These are phyloP conservation scores for Austrofundulus limnaeus DNA, from an alignment of 2,113 vertebrate genomes.

Conservation along the genomic window DNA sequence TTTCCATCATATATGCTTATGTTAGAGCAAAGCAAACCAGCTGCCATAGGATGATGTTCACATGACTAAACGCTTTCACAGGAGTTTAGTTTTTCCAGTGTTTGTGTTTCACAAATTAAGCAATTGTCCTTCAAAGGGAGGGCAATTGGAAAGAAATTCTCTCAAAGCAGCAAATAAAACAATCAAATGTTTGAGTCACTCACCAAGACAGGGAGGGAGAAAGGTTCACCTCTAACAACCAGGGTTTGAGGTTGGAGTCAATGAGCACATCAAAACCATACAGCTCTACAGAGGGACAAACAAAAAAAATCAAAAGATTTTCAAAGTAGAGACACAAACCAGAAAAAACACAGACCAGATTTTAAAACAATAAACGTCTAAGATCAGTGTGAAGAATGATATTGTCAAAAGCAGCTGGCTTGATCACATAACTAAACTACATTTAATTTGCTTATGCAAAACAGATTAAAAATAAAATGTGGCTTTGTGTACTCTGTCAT, in stretches of 20 bases:
- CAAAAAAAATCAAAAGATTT: constrained; percentile 42
- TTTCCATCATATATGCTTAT: background rate
- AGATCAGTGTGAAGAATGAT: constrained; percentile 28
- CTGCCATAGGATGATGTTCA: constrained; percentile 1
- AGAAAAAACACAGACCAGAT: constrained; percentile 25
- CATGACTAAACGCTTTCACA: constrained; percentile 20
- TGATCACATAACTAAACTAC: background rate
- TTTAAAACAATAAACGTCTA: constrained; percentile 1
- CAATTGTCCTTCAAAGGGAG: background rate
- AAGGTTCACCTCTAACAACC: constrained; percentile 97
- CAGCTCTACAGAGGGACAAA: constrained; percentile 84
- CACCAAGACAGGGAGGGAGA: constrained; percentile 97
- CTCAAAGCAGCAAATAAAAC: constrained; percentile 26
- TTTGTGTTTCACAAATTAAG: background rate
- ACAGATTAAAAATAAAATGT: constrained; percentile 4
- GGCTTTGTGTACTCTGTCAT: constrained; percentile 37
- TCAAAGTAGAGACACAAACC: constrained; percentile 21
- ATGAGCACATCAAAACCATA: constrained; percentile 98
- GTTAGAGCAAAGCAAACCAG: constrained; percentile 11
- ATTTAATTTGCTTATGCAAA: too few relatives aligned
- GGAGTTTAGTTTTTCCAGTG: background rate
- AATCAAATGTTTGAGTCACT: constrained; percentile 62
- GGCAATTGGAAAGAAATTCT: constrained; percentile 5
- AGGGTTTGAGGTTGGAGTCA: constrained; percentile 94
- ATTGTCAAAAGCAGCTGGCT: constrained; percentile 25